Evolutionary conservation across 2,888 invertebrate species (phyloP).

Genomic region (Sceliomorpha sp.): DNA sequence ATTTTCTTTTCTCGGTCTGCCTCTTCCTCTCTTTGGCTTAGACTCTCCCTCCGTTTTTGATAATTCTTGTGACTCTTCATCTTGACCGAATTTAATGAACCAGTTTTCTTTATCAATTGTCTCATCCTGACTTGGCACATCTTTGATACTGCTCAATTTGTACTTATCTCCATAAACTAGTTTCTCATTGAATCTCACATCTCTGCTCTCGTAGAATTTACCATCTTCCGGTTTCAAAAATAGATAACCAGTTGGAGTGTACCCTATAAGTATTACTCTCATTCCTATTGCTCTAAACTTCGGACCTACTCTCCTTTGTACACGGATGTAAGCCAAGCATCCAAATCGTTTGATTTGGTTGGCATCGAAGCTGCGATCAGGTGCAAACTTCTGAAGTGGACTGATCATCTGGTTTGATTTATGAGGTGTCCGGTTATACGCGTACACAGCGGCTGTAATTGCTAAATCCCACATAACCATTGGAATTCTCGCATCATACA

Average conservation of each 20-base stretch:
- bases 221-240: conserved; percentile 44
- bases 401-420: conserved; percentile 34
- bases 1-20: conserved; percentile 12
- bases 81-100: conserved; percentile 6
- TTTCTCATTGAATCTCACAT: conserved; percentile 59
- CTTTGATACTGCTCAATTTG: conserved; percentile 24
- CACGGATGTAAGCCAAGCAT: conserved; percentile 37
- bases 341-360: conserved; percentile 42
- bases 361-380: conserved; percentile 28
- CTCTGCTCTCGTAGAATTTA: conserved; percentile 45
- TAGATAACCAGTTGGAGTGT: conserved; percentile 34
- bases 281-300: conserved; percentile 34
- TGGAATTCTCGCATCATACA: conserved; percentile 36
- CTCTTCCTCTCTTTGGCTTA: conserved; percentile 14
- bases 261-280: conserved; percentile 35
- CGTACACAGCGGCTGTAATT: conserved; percentile 37
- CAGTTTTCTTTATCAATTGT: conserved; percentile 16
- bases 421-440: conserved; percentile 41
- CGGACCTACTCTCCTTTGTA: conserved; percentile 29
- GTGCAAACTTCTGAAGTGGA: conserved; percentile 37
- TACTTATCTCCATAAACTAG: conserved; percentile 52
- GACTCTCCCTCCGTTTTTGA: neutral
- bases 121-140: conserved; percentile 17
- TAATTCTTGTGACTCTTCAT: conserved; percentile 6
- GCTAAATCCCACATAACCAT: conserved; percentile 59